Base-by-base conservation (phyloP, 2,888 invertebrate species). In the Silvanus unidentatus region DNA sequence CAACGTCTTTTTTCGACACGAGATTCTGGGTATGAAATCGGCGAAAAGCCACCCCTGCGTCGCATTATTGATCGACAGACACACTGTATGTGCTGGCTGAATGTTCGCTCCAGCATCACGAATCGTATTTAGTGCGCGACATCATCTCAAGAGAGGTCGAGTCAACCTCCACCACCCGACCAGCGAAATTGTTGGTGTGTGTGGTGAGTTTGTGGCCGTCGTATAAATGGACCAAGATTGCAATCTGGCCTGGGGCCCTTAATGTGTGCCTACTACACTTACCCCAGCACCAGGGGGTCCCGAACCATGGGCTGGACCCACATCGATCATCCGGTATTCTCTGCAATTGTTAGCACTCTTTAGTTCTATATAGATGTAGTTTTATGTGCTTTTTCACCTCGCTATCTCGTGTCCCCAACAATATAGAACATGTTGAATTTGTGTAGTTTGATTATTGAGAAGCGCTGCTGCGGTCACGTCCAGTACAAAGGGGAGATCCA, bases 231-330 rank as follows among this genome's bases (percentile, higher is more conserved):
- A 34, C 13, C 34, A 35, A 30, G 16, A 27, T 36, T n/a, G 10
- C 36, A 38, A 38, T 39, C 36, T 29, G 41, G 35, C 15, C 9
- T 9, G n/a, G 47, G 43, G 48, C 57, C 60, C 58, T 60, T 62
- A 57, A 71, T 71, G 71, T 69, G 68, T 59, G 66, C 69, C 57
- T 72, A 71, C 65, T 68, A 72, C 63, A 72, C 72, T 55, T 71
- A 72, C 62, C 72, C 72, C 53, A 70, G 66, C 59, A 67, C 64
- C 60, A 55, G 67, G 56, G 69, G 70, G 50, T 58, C 65, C 54
- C 64, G 66, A 58, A 64, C 62, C 46, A 68, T 68, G 63, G 69
- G 68, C 57, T 68, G 68, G 67, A 68, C 64, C 57, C 59, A 57
- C 48, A 61, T 60, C 60, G 64, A 66, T 53, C 43, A 36, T 40